phyloP scores from a whole-genome alignment of 2,797 vertebrate species.

The Diplodus sargus region DNA sequence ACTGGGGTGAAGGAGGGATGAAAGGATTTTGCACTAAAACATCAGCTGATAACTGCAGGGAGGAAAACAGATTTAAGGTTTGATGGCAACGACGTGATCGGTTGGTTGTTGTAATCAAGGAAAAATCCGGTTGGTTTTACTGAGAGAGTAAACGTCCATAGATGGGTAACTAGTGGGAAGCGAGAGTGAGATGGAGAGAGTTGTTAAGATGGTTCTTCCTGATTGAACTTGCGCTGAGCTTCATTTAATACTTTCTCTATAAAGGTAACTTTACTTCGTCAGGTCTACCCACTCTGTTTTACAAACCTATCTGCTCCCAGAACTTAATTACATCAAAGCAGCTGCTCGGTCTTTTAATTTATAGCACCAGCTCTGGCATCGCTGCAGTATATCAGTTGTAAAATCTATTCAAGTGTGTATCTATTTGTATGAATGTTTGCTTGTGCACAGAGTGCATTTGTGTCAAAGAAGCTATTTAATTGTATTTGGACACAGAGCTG shows the following conservation, averaged over 20 bases:
- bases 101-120: no score
- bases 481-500: conserved; percentile 91
- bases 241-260: not conserved
- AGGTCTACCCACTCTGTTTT: not conserved
- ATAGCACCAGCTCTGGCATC: not conserved
- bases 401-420: conserved; percentile 49
- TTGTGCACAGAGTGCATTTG: conserved; percentile 55
- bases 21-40: no score
- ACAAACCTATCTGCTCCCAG: not conserved
- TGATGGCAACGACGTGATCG: no score
- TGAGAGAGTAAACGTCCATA: no score
- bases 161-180: no score
- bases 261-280: not conserved
- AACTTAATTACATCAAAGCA: conserved; percentile 12
- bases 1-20: no score
- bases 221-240: no score
- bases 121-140: no score
- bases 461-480: conserved; percentile 86
- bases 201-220: no score
- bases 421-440: conserved; percentile 58
- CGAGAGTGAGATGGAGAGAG: no score
- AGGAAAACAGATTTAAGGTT: no score
- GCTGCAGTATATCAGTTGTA: conserved; percentile 31
- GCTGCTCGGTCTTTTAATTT: conserved; percentile 28
- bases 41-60: no score